Evolutionary conservation across 2,113 vertebrate genomes (phyloP), one percentile per base, ranked within the genome.

Genomic region (Planiliza haematocheilus): DNA sequence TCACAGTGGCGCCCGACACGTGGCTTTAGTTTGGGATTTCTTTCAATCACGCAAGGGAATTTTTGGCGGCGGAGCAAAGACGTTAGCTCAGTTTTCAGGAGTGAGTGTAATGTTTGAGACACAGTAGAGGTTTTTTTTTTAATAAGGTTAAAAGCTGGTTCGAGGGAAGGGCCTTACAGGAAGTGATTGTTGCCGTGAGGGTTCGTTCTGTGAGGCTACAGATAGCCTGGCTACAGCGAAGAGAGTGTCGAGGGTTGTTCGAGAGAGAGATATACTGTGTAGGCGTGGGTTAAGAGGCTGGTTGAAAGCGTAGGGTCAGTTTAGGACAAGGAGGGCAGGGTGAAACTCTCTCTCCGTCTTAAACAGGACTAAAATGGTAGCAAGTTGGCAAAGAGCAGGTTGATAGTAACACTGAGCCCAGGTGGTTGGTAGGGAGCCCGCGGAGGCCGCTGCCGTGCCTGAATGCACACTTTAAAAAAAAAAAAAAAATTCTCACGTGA

Each of bases 331-430:
- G 82, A 83, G 75, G 71, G 46, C 48, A 52, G 78, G 70, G 78
- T 30, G 70, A 65, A 83, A 74, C 79, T 84, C 84, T 89, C 89
- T 84, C 3, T n/a, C n/a, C n/a, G 83, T 89, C 82, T 85, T 90
- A 79, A 89, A 91, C 77, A 89, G 84, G 81, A 91, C 81, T 81
- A 74, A 74, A 89, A 91, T 84, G 86, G 85, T 86, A 86, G 90
- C 88, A 91, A 92, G 94, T 92, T 93, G 93, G 92, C 86, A 92
- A 88, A 91, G 92, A 93, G 94, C 92, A 95, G 83, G 93, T 94
- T 89, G 91, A 87, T 83, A 88, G 91, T 79, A 89, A 89, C 91
- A 85, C 86, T 89, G 90, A 91, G 85, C 82, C 86, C 52, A n/a
- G 63, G 68, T 62, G 72, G 79, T 68, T 20, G 74, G 85, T 57